phyloP scores from a whole-genome alignment of 2,888 invertebrate species.

The Acronicta aceris region DNA sequence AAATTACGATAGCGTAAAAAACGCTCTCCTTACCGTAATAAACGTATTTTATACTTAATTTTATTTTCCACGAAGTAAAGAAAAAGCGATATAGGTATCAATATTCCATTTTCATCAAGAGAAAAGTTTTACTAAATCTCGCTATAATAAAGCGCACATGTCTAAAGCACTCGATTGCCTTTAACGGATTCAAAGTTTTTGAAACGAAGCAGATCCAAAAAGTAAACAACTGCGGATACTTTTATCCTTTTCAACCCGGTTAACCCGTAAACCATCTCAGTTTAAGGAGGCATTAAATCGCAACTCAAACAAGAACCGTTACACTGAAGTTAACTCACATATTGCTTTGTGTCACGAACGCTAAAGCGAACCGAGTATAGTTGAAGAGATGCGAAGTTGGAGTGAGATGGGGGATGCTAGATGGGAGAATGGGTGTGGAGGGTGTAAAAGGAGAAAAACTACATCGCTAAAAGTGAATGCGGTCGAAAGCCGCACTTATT shows the following conservation, averaged over 20 bases:
- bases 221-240: constrained; percentile 84
- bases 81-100: constrained; percentile 50
- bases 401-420: constrained; percentile 79
- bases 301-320: constrained; percentile 89
- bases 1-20: background rate
- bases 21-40: constrained; percentile 5
- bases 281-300: constrained; percentile 89
- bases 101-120: constrained; percentile 59
- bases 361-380: constrained; percentile 81
- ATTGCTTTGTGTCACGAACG: constrained; percentile 89
- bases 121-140: constrained; percentile 58
- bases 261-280: constrained; percentile 89
- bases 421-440: constrained; percentile 85
- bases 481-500: constrained; percentile 89
- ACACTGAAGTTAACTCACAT: constrained; percentile 89
- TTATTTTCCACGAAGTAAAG: constrained; percentile 42
- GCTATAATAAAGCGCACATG: constrained; percentile 65
- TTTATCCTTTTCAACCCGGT: constrained; percentile 86
- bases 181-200: constrained; percentile 82
- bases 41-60: constrained; percentile 28
- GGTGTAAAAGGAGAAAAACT: constrained; percentile 89
- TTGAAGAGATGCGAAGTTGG: constrained; percentile 74
- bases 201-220: constrained; percentile 79
- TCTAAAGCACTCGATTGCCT: constrained; percentile 72
- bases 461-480: constrained; percentile 89